phyloP scores from a whole-genome alignment of 2,888 invertebrate genomes.

The Dione juno region DNA sequence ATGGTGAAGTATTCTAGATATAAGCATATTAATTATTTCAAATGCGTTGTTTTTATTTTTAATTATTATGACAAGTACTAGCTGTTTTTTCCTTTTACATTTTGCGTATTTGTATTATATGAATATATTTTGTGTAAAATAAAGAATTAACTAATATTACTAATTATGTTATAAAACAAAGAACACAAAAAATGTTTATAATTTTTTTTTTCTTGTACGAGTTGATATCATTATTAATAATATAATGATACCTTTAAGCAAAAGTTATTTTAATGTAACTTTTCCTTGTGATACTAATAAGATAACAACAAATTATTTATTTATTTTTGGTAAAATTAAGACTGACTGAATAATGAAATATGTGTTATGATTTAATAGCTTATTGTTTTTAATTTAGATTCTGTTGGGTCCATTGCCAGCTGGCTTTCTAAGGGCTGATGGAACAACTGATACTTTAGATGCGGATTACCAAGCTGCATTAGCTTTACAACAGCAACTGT shows the following conservation, averaged over 20 bases:
- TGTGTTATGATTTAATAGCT: neutral
- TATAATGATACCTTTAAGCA: too few species aligned
- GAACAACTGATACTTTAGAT: constrained; percentile 87
- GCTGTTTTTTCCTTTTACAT: neutral
- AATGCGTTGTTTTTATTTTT: neutral
- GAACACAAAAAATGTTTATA: neutral
- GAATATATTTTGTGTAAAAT: neutral
- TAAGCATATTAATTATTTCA: constrained; percentile 8
- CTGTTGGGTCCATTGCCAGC: constrained; percentile 91
- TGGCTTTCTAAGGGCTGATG: constrained; percentile 87
- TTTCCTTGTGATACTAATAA: too few species aligned
- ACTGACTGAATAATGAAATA: too few species aligned
- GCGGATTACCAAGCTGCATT: constrained; percentile 91
- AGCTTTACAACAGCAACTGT: constrained; percentile 87
- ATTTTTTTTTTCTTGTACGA: too few species aligned
- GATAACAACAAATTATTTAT: too few species aligned
- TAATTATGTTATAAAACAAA: neutral
- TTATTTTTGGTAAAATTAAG: too few species aligned
- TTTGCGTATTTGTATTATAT: neutral
- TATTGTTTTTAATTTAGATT: constrained; percentile 77
- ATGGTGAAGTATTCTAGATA: constrained; percentile 15
- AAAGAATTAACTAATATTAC: neutral
- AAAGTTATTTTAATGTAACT: too few species aligned
- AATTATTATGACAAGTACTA: neutral
- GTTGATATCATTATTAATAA: too few species aligned